Percentiles rank a stretch among this genome's conserved stretches.
Evolutionary conservation across 2,888 invertebrate species (phyloP).

Genomic region (Ophion slaviceki): DNA sequence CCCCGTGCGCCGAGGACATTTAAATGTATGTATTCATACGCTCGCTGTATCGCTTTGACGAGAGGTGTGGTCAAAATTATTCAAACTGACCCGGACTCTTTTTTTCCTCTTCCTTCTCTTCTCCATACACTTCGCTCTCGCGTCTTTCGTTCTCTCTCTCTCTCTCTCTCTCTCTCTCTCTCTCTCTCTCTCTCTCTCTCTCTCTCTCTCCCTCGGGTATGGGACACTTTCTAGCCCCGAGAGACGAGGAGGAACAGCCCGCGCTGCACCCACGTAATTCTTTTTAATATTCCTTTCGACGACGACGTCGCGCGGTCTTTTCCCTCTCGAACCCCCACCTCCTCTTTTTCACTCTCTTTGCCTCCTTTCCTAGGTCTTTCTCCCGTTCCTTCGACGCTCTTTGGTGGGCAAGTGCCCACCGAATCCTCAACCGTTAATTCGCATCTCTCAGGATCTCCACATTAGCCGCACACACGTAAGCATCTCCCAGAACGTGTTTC

Average conservation of each 20-base stretch:
- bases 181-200: constrained; percentile 16
- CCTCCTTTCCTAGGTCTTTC: constrained; percentile 16
- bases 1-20: constrained; percentile 78
- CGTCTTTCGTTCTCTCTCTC: constrained; percentile 28
- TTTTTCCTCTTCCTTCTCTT: constrained; percentile 72
- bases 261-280: constrained; percentile 71
- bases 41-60: constrained; percentile 81
- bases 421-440: constrained; percentile 62
- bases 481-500: constrained; percentile 37
- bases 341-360: constrained; percentile 43
- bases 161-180: constrained; percentile 27
- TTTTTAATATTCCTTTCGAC: constrained; percentile 70
- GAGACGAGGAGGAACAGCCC: constrained; percentile 58
- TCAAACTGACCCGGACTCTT: constrained; percentile 83
- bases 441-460: constrained; percentile 56
- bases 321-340: constrained; percentile 23
- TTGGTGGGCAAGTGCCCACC: constrained; percentile 46
- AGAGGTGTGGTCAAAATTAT: constrained; percentile 84
- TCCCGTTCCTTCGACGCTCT: constrained; percentile 31
- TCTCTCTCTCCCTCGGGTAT: constrained; percentile 36
- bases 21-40: constrained; percentile 83
- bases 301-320: constrained; percentile 53
- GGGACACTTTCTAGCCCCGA: constrained; percentile 66
- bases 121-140: constrained; percentile 34
- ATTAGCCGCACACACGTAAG: constrained; percentile 19